These are phyloP conservation scores for Pygoscelis adeliae DNA, from an alignment of 2,113 vertebrate genomes.

Conservation along the genomic window DNA sequence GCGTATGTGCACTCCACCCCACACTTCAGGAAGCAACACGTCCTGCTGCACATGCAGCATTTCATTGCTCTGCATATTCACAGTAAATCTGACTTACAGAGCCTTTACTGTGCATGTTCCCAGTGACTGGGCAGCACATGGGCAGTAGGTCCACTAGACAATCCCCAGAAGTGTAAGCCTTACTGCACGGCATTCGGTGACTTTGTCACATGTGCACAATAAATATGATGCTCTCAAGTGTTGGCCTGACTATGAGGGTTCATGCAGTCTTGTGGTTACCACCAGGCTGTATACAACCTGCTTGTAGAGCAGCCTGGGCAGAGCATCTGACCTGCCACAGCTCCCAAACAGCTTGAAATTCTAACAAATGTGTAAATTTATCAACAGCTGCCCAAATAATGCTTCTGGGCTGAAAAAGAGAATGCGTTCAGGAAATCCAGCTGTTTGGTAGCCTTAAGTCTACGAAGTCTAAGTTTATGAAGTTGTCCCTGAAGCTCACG, in stretches of 20 bases:
- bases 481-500: not conserved
- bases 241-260: slow-evolving; percentile 1
- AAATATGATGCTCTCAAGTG: slow-evolving; percentile 30
- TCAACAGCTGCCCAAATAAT: not conserved
- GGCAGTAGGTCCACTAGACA: slow-evolving; percentile 20
- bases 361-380: not conserved
- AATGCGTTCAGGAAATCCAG: not conserved
- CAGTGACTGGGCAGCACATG: slow-evolving; percentile 53
- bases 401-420: not conserved
- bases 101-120: not conserved
- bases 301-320: not conserved
- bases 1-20: slow-evolving; percentile 39
- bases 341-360: slow-evolving; percentile 37
- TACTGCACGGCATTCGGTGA: not conserved
- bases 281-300: slow-evolving; percentile 38
- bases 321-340: not conserved
- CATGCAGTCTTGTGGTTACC: slow-evolving; percentile 55
- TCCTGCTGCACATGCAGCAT: slow-evolving; percentile 47
- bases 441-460: not conserved
- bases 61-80: slow-evolving; percentile 12
- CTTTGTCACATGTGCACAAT: slow-evolving; percentile 31
- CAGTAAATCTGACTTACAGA: slow-evolving; percentile 47
- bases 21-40: slow-evolving; percentile 45
- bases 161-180: slow-evolving; percentile 19
- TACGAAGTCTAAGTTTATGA: not conserved